phyloP scores from a whole-genome alignment of 1,140 invertebrate genomes.

The Paralvinella palmiformis region DNA sequence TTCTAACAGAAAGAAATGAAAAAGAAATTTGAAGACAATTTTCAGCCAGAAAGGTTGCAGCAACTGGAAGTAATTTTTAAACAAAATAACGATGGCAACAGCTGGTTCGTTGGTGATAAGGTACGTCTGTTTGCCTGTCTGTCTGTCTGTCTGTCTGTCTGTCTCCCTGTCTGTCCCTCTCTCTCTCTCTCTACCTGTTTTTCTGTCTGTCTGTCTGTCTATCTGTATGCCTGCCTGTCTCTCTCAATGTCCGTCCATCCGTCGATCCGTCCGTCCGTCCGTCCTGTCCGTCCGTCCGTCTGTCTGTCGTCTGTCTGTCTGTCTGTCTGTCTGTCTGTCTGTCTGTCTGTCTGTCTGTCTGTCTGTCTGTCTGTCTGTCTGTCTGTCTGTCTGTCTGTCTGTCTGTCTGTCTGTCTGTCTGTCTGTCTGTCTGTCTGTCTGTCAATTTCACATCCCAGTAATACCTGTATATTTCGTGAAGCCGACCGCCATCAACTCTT shows the following conservation, averaged over 20 bases:
- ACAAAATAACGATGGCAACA: too few species aligned
- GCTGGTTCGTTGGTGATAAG: too few species aligned
- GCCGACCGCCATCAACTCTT: too few species aligned
- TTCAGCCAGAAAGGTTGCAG: too few species aligned
- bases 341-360: constrained; percentile 11
- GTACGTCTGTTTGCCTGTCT: too few species aligned
- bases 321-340: constrained; percentile 10
- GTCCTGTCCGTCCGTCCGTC: constrained; percentile 12
- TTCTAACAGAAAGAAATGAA: too few species aligned
- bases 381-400: constrained; percentile 11
- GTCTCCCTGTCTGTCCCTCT: not conserved
- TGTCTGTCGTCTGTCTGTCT: constrained; percentile 13
- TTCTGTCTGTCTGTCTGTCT: constrained; percentile 11
- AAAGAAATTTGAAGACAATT: too few species aligned
- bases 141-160: too few species aligned
- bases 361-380: constrained; percentile 11
- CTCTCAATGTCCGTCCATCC: constrained; percentile 1
- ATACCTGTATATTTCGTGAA: too few species aligned
- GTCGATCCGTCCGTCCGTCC: constrained; percentile 9
- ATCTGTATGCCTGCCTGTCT: constrained; percentile 9
- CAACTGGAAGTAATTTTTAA: too few species aligned
- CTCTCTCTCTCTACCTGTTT: constrained; percentile 7
- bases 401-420: constrained; percentile 11
- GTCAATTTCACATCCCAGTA: not conserved
- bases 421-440: constrained; percentile 11